Evolutionary conservation across 2,888 invertebrate genomes (phyloP), one percentile per base, ranked within the genome.

Genomic region (Kuschelorhynchus macadamiae): DNA sequence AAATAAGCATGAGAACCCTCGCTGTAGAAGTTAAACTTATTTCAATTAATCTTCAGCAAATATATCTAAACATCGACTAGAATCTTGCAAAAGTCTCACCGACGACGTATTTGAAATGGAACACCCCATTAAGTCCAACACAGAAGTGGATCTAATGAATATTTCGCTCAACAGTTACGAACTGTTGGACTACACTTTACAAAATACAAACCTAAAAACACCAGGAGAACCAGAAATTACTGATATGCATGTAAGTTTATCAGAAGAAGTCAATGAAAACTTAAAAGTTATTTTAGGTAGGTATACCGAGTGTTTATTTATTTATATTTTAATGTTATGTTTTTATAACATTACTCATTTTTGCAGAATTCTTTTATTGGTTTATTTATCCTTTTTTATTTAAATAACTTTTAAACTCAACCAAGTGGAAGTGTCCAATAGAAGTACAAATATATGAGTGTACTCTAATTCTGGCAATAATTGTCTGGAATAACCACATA

Each of bases 171-270:
- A 81, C 60, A 84, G 84, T 71, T 84, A 83, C 69, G 83, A 84
- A 74, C 73, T 84, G 20, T 70, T 84, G n/a, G 84, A 84, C 76
- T 84, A 84, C 67, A 84, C 84, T 11, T 63, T 78, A 12, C 81
- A 81, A 70, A 81, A 81, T 72, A 68, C 56, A 16, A 77, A 78
- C 61, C 62, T 78, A 44, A 66, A 62, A 8, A 17, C 42, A 12
- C 25, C 36, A 0, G 4, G 32, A 17, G 67, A 70, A 4, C 61
- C 67, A 44, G 77, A 74, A 60, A 72, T 67, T 49, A 39, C 56
- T 49, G 81, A 82, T 70, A 84, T 84, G 84, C 83, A 84, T 71
- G 81, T 84, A 11, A 83, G 83, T 69, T 76, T 83, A 71, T 83
- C 83, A 1, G 84, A 84, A 72, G 84, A 84, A 73, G 84, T 84